Evolutionary conservation across 2,888 invertebrate species (phyloP), one percentile per base, ranked within the genome.

Genomic region (Parelbella ahira): DNA sequence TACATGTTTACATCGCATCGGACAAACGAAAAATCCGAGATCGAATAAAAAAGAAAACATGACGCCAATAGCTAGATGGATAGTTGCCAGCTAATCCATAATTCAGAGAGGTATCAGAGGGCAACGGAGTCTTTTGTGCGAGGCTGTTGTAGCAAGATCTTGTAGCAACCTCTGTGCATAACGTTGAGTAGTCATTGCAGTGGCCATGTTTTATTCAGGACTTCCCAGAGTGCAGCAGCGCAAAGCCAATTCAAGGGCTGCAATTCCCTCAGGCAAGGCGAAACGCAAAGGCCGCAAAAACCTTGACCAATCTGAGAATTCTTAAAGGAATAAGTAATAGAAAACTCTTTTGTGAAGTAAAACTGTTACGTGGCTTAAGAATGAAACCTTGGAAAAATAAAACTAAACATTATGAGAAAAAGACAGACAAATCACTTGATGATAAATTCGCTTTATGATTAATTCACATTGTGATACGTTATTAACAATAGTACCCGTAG

Each of bases 1-100:
- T 15, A 9, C 8, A 24, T 24, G 34, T 34, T 34, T 34, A 23
- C 23, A 15, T 34, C 23, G 2, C 13, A 6, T 11, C 5, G 24
- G 21, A 8, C 15, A 13, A 24, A 21, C 9, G n/a, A 15, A 23
- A 9, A 25, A 25, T 18, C 18, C 11, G 2, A 25, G 8, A 36
- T 36, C 7, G 11, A 19, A 25, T 25, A 25, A 36, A 19, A 34
- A 24, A 10, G 13, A 5, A 23, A 13, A 38, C 24, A 30, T 30
- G 18, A n/a, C 11, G n/a, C 15, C 29, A 15, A 29, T 37, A 37
- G 10, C 23, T 10, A 23, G 7, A 15, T 37, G 29, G 37, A 37
- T 24, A 15, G n/a, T 24, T 25, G 25, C 18, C 25, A 36, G 11
- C 38, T 38, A 18, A 23, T 38, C 23, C 30, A 38, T 38, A 38